A percentile compares a stretch with the other conserved stretches of the same genome.
Evolutionary conservation across 2,797 vertebrate species (phyloP).

Genomic region (Limnodromus scolopaceus): DNA sequence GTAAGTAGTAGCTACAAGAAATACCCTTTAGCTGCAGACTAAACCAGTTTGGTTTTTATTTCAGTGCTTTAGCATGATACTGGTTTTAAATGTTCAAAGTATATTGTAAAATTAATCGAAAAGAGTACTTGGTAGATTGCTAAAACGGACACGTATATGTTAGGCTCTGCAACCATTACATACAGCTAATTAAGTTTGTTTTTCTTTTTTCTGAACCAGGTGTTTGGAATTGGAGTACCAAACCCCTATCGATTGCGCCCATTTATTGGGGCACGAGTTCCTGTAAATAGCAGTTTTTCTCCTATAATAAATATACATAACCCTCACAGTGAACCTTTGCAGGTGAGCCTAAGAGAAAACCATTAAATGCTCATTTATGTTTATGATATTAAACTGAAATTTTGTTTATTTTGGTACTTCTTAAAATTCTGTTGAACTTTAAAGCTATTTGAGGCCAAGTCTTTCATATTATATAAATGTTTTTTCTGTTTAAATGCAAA

Average conservation of each 20-base stretch:
- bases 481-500: not conserved
- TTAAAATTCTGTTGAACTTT: not conserved
- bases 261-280: slow-evolving; percentile 96
- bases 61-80: not conserved
- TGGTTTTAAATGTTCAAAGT: not conserved
- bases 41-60: not conserved
- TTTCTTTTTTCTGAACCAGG: slow-evolving; percentile 78
- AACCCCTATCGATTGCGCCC: slow-evolving; percentile 97
- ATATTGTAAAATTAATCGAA: not conserved
- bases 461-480: not conserved
- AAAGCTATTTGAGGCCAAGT: not conserved
- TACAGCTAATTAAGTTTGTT: not conserved
- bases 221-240: slow-evolving; percentile 97
- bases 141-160: not conserved
- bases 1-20: not conserved
- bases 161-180: not conserved
- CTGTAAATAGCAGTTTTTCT: slow-evolving; percentile 98
- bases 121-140: not conserved
- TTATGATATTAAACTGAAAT: not conserved
- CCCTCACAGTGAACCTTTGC: slow-evolving; percentile 95
- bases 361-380: not conserved
- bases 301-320: slow-evolving; percentile 98
- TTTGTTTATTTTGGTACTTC: not conserved
- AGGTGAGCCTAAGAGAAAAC: slow-evolving; percentile 79
- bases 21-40: not conserved